Conservation (phyloP, 2,113 vertebrate genomes). For the Nestor notabilis region DNA sequence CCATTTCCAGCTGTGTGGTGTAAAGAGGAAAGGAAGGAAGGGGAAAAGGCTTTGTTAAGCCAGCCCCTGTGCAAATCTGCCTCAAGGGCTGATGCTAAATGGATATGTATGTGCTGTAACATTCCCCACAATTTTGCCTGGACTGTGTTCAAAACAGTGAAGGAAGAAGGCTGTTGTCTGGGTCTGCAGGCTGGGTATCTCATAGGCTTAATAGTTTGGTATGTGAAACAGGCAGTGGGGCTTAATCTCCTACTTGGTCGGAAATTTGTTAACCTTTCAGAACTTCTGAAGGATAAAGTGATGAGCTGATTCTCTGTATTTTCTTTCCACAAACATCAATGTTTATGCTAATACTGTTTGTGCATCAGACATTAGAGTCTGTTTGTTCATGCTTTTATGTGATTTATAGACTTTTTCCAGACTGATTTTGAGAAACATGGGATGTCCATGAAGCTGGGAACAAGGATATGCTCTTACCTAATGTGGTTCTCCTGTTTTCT, state of each 20-base stretch:
- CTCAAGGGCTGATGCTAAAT: not conserved
- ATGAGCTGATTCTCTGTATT: not conserved
- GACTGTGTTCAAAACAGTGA: not conserved
- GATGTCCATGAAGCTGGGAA: not conserved
- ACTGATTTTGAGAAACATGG: not conserved
- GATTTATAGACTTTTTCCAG: not conserved
- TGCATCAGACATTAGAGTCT: not conserved
- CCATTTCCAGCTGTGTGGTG: not conserved
- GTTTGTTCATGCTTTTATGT: not conserved
- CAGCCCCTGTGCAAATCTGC: not conserved
- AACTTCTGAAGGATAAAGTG: not conserved
- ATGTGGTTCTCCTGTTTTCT: conserved; percentile 6
- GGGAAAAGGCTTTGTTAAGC: not conserved
- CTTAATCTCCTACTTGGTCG: not conserved
- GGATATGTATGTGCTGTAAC: not conserved
- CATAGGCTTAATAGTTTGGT: not conserved
- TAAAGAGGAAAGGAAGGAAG: not conserved
- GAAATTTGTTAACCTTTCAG: not conserved
- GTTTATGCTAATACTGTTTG: not conserved
- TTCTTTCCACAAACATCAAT: not conserved
- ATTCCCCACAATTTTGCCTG: not conserved
- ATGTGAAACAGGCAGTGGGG: not conserved
- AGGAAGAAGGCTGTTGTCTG: not conserved
- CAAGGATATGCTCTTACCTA: not conserved
- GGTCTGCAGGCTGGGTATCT: not conserved